A percentile compares a stretch with the other conserved stretches of the same genome.
Conservation (phyloP, 2,888 invertebrate species). For the Trichopoda pennipes region DNA sequence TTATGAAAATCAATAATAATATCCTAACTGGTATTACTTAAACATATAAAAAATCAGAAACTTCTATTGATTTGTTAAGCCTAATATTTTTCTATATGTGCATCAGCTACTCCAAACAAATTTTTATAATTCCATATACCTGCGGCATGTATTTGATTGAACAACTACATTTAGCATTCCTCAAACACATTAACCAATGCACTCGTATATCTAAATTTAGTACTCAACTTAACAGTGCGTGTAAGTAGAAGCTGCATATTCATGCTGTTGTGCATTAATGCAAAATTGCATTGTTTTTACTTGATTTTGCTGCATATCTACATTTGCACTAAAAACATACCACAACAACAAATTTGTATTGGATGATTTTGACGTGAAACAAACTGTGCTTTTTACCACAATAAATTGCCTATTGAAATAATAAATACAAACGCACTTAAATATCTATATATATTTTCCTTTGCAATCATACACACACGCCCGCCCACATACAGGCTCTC, state of each 20-base stretch:
- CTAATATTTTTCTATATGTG: no score
- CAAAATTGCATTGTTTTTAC: constrained; percentile 32
- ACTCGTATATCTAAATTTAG: not conserved
- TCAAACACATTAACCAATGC: not conserved
- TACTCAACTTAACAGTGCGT: not conserved
- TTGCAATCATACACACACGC: not conserved
- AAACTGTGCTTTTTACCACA: constrained; percentile 61
- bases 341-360: constrained; percentile 63
- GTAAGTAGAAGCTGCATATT: constrained; percentile 3
- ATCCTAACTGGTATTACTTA: no score
- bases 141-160: not conserved
- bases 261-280: constrained; percentile 51
- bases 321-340: constrained; percentile 37
- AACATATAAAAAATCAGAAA: no score
- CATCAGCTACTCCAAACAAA: no score
- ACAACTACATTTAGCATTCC: not conserved
- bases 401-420: constrained; percentile 63
- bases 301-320: constrained; percentile 23
- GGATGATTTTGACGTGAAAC: constrained; percentile 64
- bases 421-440: constrained; percentile 47
- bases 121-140: no score
- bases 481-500: not conserved
- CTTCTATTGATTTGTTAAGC: no score
- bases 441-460: not conserved
- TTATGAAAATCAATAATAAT: no score